These are phyloP conservation scores for Polyommatus iphigenia DNA, from an alignment of 2,888 invertebrate genomes.

Conservation along the genomic window DNA sequence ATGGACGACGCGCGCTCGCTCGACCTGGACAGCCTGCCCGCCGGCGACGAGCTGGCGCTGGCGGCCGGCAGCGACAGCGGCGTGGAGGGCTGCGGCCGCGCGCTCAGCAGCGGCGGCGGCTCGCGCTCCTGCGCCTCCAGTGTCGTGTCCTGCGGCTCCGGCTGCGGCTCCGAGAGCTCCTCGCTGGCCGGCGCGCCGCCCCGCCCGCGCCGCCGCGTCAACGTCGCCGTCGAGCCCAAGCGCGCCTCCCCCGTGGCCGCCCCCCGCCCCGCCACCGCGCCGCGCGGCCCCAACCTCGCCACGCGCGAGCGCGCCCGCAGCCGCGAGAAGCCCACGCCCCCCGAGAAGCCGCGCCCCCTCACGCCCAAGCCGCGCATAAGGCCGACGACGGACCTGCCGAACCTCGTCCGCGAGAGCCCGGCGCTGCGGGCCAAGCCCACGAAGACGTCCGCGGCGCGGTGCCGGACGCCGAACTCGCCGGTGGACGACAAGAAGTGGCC, in stretches of 20 bases:
- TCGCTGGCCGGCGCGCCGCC: slow-evolving; percentile 81
- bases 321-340: slow-evolving; percentile 78
- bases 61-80: slow-evolving; percentile 90
- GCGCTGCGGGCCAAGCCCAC: slow-evolving; percentile 71
- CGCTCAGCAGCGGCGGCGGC: slow-evolving; percentile 84
- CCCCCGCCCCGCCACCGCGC: slow-evolving; percentile 74
- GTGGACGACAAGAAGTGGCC: slow-evolving; percentile 88
- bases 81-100: slow-evolving; percentile 86
- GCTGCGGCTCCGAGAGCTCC: slow-evolving; percentile 90
- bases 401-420: slow-evolving; percentile 73
- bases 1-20: slow-evolving; percentile 69
- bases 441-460: slow-evolving; percentile 79
- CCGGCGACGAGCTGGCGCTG: slow-evolving; percentile 64
- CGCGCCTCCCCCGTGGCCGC: slow-evolving; percentile 74
- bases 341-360: slow-evolving; percentile 70
- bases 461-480: slow-evolving; percentile 82
- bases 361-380: slow-evolving; percentile 74
- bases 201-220: slow-evolving; percentile 78
- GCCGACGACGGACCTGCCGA: slow-evolving; percentile 77
- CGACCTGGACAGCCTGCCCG: slow-evolving; percentile 71
- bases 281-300: slow-evolving; percentile 74
- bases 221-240: slow-evolving; percentile 79
- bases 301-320: slow-evolving; percentile 81
- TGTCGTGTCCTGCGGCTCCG: slow-evolving; percentile 88
- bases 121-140: slow-evolving; percentile 88